A percentile compares a stretch with the other conserved stretches of the same genome.
Evolutionary conservation across 2,888 invertebrate species (phyloP).

Genomic region (Anodontia alba): DNA sequence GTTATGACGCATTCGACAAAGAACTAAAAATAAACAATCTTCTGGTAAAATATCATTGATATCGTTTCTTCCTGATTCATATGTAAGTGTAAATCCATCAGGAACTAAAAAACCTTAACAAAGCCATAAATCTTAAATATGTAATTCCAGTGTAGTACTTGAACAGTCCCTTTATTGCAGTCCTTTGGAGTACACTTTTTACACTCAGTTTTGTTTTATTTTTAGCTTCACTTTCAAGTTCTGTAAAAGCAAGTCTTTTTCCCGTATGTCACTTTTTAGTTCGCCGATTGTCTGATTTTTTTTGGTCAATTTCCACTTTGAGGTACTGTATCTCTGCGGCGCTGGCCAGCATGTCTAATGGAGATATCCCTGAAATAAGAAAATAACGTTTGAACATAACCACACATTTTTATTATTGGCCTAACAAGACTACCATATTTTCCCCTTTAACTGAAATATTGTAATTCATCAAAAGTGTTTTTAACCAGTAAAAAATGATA

Average conservation of each 20-base stretch:
- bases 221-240: background rate
- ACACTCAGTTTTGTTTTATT: constrained; percentile 15
- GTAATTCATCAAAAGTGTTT: too few relatives aligned
- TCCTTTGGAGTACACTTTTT: too few relatives aligned
- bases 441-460: too few relatives aligned
- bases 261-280: background rate
- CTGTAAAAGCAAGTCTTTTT: background rate
- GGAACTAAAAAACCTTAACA: too few relatives aligned
- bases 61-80: background rate
- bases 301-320: background rate
- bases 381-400: too few relatives aligned
- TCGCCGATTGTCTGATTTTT: background rate
- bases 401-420: too few relatives aligned
- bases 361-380: constrained; percentile 28
- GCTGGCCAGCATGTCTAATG: constrained; percentile 28
- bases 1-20: constrained; percentile 13
- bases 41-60: background rate
- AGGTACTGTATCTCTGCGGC: background rate
- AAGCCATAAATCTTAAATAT: too few relatives aligned
- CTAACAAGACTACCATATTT: too few relatives aligned
- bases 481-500: too few relatives aligned
- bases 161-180: too few relatives aligned
- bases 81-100: too few relatives aligned
- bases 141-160: too few relatives aligned
- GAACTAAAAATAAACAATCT: constrained; percentile 22